Percentiles rank a stretch among this genome's conserved stretches.
Evolutionary conservation across 2,888 invertebrate genomes (phyloP).

Genomic region (Eremobia ochroleuca): DNA sequence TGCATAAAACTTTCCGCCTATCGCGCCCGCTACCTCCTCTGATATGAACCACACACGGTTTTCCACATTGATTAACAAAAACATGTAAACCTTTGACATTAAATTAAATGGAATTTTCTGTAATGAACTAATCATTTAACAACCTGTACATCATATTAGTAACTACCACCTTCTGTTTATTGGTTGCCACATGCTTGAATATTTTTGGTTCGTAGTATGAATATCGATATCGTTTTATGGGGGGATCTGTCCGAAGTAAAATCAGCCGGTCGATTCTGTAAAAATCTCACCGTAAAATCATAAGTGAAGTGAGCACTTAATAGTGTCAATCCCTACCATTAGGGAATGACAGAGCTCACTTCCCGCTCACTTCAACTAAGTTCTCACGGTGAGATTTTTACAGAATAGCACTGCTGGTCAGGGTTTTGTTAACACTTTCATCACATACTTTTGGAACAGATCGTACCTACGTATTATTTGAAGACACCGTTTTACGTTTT

Average conservation of each 20-base stretch:
- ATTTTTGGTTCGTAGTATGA: background rate
- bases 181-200: background rate
- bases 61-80: conserved; percentile 44
- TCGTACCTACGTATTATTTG: background rate
- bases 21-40: conserved; percentile 41
- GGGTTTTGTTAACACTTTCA: background rate
- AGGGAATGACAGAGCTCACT: too few relatives aligned
- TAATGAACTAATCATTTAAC: conserved; percentile 31
- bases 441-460: background rate
- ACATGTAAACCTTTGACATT: conserved; percentile 44
- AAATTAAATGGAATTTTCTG: conserved; percentile 36
- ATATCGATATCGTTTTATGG: background rate
- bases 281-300: too few relatives aligned
- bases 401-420: too few relatives aligned
- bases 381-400: too few relatives aligned
- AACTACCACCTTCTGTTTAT: conserved; percentile 3
- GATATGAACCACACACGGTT: conserved; percentile 1
- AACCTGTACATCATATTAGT: conserved; percentile 1
- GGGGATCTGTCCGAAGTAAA: background rate
- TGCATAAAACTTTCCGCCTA: conserved; percentile 33
- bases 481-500: background rate
- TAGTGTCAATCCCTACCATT: too few relatives aligned
- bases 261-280: too few relatives aligned
- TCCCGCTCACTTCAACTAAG: too few relatives aligned
- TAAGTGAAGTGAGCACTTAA: too few relatives aligned